phyloP scores from a whole-genome alignment of 2,113 vertebrate genomes.

The Phainopepla nitens region DNA sequence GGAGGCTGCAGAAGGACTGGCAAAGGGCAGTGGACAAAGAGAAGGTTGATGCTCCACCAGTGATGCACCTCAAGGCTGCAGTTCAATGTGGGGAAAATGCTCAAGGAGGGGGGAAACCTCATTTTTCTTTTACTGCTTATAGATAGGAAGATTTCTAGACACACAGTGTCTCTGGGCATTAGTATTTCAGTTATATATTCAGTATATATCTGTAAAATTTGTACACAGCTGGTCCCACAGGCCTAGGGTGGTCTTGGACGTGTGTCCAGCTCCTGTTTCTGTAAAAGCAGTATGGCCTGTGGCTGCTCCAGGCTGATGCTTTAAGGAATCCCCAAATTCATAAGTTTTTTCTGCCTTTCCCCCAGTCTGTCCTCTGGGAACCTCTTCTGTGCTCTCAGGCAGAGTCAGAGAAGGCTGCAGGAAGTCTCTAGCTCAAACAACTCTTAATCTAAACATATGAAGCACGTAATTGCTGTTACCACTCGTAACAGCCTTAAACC shows the following conservation, averaged over 20 bases:
- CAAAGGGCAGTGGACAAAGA: neutral
- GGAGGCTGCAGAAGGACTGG: neutral
- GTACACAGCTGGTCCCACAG: neutral
- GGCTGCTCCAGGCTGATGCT: neutral
- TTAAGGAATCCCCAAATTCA: neutral
- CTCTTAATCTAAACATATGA: neutral
- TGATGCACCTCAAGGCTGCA: neutral
- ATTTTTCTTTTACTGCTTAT: neutral
- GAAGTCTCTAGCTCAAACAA: neutral
- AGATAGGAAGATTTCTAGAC: neutral
- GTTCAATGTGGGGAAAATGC: accelerated
- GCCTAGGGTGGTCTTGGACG: neutral
- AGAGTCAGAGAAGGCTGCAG: neutral
- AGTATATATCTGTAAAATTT: neutral
- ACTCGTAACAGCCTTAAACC: neutral
- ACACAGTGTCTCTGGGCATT: neutral
- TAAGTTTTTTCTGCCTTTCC: neutral
- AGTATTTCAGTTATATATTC: neutral
- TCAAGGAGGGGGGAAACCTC: neutral
- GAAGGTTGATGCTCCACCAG: accelerated
- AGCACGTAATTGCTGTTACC: neutral
- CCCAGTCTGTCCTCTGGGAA: accelerated
- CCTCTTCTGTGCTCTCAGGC: neutral
- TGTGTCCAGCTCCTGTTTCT: neutral
- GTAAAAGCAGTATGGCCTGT: neutral